A percentile compares a stretch with the other conserved stretches of the same genome.
Evolutionary conservation across 2,797 vertebrate species (phyloP).

Genomic region (Xenopus petersii): DNA sequence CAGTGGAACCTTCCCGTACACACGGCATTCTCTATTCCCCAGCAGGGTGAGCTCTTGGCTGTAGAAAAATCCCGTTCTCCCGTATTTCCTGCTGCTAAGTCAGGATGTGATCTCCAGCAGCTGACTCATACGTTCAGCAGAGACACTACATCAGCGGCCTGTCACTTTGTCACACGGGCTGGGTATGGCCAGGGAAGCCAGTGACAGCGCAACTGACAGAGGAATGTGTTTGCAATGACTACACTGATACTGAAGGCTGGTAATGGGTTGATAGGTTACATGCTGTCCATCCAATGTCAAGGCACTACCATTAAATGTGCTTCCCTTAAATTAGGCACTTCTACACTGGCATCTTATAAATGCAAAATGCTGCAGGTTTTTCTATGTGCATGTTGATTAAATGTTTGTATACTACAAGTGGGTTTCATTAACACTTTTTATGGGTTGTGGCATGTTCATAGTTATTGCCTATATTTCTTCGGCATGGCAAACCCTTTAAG

Average conservation of each 20-base stretch:
- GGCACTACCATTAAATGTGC: no score
- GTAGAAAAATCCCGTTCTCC: not conserved
- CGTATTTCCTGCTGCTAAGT: not conserved
- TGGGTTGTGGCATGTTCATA: no score
- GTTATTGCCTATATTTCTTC: no score
- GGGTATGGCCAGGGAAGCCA: not conserved
- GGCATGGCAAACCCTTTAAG: no score
- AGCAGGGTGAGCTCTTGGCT: not conserved
- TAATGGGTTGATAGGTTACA: no score
- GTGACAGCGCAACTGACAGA: slow-evolving; percentile 1
- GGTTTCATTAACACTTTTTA: no score
- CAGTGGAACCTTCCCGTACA: no score
- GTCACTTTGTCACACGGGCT: slow-evolving; percentile 29
- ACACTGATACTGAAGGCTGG: not conserved
- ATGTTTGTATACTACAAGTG: no score
- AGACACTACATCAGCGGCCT: slow-evolving; percentile 15
- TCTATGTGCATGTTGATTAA: no score
- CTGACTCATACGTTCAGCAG: slow-evolving; percentile 33
- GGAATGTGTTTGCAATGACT: not conserved
- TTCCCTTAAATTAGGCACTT: no score
- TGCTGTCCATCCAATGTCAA: not conserved
- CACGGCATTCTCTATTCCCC: not conserved
- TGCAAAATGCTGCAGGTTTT: no score
- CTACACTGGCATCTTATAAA: no score
- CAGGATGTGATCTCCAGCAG: slow-evolving; percentile 19